These are phyloP conservation scores for Drosophila nasuta DNA, from an alignment of 1,140 invertebrate species.

Conservation along the genomic window DNA sequence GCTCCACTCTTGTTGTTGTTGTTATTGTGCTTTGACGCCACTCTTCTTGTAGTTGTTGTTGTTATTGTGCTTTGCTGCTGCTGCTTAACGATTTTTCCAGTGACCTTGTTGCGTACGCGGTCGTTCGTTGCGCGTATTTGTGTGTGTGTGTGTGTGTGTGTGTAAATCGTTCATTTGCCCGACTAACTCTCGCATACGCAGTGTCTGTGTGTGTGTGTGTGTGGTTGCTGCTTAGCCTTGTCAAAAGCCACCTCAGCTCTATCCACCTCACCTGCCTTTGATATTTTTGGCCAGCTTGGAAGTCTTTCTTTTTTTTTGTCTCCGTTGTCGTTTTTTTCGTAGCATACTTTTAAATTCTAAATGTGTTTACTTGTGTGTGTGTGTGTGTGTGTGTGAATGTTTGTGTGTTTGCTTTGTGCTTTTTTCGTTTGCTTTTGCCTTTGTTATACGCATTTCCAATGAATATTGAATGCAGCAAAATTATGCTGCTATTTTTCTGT, in stretches of 20 bases:
- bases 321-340: conserved; percentile 41
- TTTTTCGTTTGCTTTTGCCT: conserved; percentile 29
- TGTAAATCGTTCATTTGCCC: conserved; percentile 7
- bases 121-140: conserved; percentile 48
- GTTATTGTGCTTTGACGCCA: conserved; percentile 36
- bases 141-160: conserved; percentile 15
- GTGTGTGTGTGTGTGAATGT: conserved; percentile 9
- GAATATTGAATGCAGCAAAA: conserved; percentile 31
- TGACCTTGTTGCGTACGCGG: conserved; percentile 84
- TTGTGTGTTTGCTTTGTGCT: conserved; percentile 2
- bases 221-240: conserved; percentile 71
- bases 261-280: conserved; percentile 27
- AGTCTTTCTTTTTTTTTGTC: conserved; percentile 40
- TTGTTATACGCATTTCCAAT: conserved; percentile 22
- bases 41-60: no score
- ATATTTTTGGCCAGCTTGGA: conserved; percentile 38
- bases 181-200: no score
- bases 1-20: conserved; percentile 7
- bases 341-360: conserved; percentile 61
- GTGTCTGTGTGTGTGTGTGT: conserved; percentile 36
- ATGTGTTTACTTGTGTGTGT: neutral
- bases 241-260: conserved; percentile 22
- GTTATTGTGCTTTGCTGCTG: conserved; percentile 2
- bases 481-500: neutral
- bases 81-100: conserved; percentile 84